A percentile compares a stretch with the other conserved stretches of the same genome.
Evolutionary conservation across 2,797 vertebrate genomes (phyloP).

Genomic region (Erethizon dorsatum): DNA sequence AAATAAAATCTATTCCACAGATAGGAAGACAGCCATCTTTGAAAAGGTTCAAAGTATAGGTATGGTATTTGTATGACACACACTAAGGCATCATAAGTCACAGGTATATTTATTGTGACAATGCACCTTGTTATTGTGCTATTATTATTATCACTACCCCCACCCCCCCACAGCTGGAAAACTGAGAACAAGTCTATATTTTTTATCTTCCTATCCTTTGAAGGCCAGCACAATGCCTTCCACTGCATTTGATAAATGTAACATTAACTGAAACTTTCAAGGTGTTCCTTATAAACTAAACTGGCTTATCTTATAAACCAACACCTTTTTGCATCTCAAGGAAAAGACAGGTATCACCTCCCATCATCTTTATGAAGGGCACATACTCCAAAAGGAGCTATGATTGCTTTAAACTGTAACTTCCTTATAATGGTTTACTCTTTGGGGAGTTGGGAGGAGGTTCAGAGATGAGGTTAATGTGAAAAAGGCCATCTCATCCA

Average conservation of each 20-base stretch:
- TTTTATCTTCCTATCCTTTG: neutral
- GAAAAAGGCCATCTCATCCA: neutral
- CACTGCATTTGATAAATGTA: neutral
- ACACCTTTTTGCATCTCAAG: neutral
- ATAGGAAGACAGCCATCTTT: neutral
- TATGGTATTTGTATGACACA: neutral
- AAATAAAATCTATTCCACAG: neutral
- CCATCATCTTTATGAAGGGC: neutral
- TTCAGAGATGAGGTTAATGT: neutral
- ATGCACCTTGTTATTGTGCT: neutral
- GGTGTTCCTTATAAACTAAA: neutral
- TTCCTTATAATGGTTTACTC: neutral
- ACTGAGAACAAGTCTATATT: neutral
- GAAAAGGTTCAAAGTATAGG: neutral
- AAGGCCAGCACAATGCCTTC: neutral
- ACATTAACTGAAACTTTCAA: constrained; percentile 18
- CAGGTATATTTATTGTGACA: neutral
- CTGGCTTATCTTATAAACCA: neutral
- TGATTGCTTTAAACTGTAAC: neutral
- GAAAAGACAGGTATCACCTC: neutral
- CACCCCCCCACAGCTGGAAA: neutral
- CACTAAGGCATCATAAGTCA: neutral
- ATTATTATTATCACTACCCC: neutral
- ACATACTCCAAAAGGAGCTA: neutral
- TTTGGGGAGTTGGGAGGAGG: neutral